These are phyloP conservation scores for Euwallacea similis DNA, from an alignment of 1,140 invertebrate species.

Conservation along the genomic window DNA sequence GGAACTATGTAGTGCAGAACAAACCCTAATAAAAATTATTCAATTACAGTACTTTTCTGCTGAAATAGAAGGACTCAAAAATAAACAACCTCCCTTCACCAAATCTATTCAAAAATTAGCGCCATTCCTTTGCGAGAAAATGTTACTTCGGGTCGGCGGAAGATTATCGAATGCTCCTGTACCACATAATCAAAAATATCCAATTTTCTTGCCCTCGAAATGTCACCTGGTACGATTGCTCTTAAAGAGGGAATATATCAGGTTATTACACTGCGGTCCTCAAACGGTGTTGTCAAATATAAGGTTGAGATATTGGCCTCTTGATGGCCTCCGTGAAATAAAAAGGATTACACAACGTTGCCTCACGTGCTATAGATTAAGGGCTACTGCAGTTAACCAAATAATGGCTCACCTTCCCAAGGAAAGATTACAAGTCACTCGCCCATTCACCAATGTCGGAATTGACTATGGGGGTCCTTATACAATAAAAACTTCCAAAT, in stretches of 20 bases:
- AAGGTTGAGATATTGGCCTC: not conserved
- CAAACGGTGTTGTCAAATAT: not conserved
- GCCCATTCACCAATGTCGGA: not conserved
- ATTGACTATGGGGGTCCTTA: not conserved
- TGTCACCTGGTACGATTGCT: not conserved
- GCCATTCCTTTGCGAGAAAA: not conserved
- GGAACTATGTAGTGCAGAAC: not conserved
- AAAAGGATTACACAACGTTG: not conserved
- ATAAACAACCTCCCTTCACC: not conserved
- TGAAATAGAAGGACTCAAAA: not conserved
- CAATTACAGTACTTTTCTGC: not conserved
- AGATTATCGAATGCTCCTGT: slow-evolving; percentile 39
- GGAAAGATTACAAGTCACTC: not conserved
- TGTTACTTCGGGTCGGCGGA: slow-evolving; percentile 36
- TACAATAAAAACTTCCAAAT: no score
- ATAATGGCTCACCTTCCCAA: not conserved
- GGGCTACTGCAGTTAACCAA: not conserved
- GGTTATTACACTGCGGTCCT: not conserved
- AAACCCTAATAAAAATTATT: not conserved
- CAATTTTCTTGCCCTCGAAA: not conserved
- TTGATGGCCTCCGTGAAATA: not conserved
- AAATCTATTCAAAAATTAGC: not conserved
- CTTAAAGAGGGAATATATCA: not conserved
- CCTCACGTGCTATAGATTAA: not conserved
- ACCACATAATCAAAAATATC: slow-evolving; percentile 14